phyloP scores from a whole-genome alignment of 2,797 vertebrate genomes.

The Macropodus opercularis region DNA sequence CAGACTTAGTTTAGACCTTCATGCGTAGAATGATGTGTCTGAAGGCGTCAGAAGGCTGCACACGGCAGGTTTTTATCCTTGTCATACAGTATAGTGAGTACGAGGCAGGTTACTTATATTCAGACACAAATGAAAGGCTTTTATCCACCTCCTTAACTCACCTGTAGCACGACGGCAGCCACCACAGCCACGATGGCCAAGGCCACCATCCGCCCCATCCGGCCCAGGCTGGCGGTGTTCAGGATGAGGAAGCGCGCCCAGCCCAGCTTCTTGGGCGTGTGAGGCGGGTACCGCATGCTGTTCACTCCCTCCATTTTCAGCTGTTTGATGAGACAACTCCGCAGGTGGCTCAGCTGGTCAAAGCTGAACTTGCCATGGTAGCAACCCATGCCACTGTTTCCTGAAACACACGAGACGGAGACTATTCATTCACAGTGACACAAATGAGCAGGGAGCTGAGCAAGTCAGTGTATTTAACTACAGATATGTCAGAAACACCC shows the following conservation, averaged over 20 bases:
- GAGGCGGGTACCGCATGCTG: slow-evolving; percentile 86
- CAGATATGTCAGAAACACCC: no score
- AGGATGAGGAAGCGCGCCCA: slow-evolving; percentile 83
- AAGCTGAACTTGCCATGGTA: slow-evolving; percentile 90
- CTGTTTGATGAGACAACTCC: slow-evolving; percentile 87
- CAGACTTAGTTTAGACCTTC: no score
- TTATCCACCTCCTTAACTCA: slow-evolving; percentile 49
- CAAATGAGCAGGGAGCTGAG: no score
- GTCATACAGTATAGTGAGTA: no score
- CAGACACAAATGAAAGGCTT: no score
- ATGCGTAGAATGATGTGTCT: no score
- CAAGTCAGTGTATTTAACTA: no score
- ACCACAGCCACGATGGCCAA: slow-evolving; percentile 67
- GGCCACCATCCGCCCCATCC: slow-evolving; percentile 63
- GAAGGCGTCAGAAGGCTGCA: no score
- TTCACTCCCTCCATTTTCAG: slow-evolving; percentile 85
- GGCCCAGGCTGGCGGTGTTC: slow-evolving; percentile 67
- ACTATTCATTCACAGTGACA: no score
- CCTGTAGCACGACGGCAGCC: slow-evolving; percentile 72
- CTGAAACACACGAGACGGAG: no score
- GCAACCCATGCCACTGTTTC: slow-evolving; percentile 91
- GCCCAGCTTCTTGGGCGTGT: slow-evolving; percentile 78
- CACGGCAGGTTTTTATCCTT: no score
- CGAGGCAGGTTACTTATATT: no score
- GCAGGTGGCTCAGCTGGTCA: slow-evolving; percentile 89